A percentile compares a stretch with the other conserved stretches of the same genome.
Conservation (phyloP, 1,140 invertebrate species). For the Magallana ariakensis region DNA sequence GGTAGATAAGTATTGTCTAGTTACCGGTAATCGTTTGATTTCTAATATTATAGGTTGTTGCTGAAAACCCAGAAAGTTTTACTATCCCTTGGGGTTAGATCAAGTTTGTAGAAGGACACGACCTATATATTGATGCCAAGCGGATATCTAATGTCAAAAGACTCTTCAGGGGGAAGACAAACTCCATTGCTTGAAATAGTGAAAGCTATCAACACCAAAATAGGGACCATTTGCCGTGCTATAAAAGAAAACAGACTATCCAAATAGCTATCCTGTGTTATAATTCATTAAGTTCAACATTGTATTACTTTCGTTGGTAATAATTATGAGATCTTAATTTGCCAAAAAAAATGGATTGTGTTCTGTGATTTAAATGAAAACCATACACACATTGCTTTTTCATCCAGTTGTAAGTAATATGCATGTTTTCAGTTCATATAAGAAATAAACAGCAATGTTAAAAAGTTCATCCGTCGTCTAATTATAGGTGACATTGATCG, state of each 20-base stretch:
- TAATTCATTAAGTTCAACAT: not conserved
- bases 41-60: not conserved
- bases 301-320: no score
- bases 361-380: no score
- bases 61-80: not conserved
- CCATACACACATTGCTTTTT: no score
- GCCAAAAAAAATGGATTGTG: no score
- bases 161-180: slow-evolving; percentile 39
- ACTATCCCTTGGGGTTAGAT: not conserved
- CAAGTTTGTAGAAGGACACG: slow-evolving; percentile 41
- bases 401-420: no score
- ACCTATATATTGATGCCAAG: slow-evolving; percentile 7
- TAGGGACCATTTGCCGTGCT: not conserved
- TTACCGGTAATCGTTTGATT: slow-evolving; percentile 12
- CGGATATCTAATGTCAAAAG: slow-evolving; percentile 12
- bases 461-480: no score
- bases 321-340: no score
- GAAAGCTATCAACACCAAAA: not conserved
- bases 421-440: no score
- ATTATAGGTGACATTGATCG: no score
- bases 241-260: slow-evolving; percentile 6
- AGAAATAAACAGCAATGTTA: no score
- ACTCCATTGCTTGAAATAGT: slow-evolving; percentile 16
- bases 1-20: not conserved
- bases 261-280: not conserved